phyloP scores from a whole-genome alignment of 2,113 vertebrate species.

The Pimephales promelas region DNA sequence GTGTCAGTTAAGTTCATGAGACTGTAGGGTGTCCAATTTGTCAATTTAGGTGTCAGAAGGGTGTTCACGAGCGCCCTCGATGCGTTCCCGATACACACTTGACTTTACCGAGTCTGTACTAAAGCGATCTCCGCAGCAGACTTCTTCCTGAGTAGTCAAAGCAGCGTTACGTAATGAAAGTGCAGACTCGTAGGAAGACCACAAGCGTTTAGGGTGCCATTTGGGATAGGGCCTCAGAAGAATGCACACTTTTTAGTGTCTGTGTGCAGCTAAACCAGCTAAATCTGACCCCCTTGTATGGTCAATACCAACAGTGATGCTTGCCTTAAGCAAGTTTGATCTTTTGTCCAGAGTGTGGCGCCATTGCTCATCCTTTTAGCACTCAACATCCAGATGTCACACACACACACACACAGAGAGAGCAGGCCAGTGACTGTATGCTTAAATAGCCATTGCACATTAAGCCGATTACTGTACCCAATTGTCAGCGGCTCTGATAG shows the following conservation, averaged over 20 bases:
- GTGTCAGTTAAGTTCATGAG: no score
- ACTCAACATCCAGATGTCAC: constrained; percentile 24
- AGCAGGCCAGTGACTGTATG: constrained; percentile 60
- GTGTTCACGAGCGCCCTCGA: no score
- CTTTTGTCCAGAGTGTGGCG: constrained; percentile 54
- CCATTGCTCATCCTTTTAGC: constrained; percentile 55
- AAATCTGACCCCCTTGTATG: neutral
- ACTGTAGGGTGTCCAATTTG: no score
- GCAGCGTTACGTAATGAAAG: no score
- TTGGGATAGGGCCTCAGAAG: neutral
- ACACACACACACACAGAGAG: constrained; percentile 50
- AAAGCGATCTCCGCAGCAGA: no score
- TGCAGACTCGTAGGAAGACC: no score
- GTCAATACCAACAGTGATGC: neutral
- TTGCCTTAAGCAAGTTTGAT: neutral
- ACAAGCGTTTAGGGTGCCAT: no score
- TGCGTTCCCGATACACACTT: no score
- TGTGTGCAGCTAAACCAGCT: neutral
- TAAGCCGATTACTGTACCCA: constrained; percentile 85
- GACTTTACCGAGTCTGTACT: no score
- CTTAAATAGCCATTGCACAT: constrained; percentile 90
- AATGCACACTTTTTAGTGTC: neutral
- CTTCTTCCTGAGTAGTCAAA: no score
- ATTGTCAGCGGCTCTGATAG: constrained; percentile 74
- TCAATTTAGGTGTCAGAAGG: no score